Evolutionary conservation across 1,140 invertebrate genomes (phyloP), one percentile per base, ranked within the genome.

Genomic region (Anoplophora glabripennis): DNA sequence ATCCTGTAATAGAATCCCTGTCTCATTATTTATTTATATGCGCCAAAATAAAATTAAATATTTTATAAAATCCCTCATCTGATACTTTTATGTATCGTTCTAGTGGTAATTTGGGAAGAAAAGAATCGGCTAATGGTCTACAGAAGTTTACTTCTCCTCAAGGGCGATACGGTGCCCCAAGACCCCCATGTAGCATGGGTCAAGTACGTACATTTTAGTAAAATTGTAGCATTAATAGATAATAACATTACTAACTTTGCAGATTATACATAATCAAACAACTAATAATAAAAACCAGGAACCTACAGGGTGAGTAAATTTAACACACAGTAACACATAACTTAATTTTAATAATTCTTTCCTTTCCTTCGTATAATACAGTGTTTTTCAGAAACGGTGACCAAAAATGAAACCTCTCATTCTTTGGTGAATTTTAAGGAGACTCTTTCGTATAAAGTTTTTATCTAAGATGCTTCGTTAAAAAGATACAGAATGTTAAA

Each of bases 131-230:
- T 65, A 76, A 76, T 57, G 71, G 70, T n/a, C 64, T 74, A 34
- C 69, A 73, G 51, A 47, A 57, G 17, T 49, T 60, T 42, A 45
- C 66, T 37, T 67, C 70, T 51, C 69, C 72, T 11, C 79, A 77
- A 62, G 80, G 84, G 57, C 78, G 84, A 64, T 85, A 86, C 69
- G 84, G 80, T 35, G 84, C 84, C 1, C 77, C 76, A 17, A 78
- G 82, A 65, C 84, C 84, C 58, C 79, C 78, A 38, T 85, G 84
- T 73, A 85, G 83, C 55, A 85, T 86, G 83, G 83, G 82, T 55
- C 83, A 84, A 77, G 84, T 86, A 80, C 49, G 60, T 59, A 61
- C 14, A 8, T 14, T 37, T 54, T 42, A 55, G 18, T 46, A 56
- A 33, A 49, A 53, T 38, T 55, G 21, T 4, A 42, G 8, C 51